A percentile compares a stretch with the other conserved stretches of the same genome.
These are phyloP conservation scores for Drosophila insularis DNA, from an alignment of 1,140 invertebrate genomes.

Conservation along the genomic window DNA sequence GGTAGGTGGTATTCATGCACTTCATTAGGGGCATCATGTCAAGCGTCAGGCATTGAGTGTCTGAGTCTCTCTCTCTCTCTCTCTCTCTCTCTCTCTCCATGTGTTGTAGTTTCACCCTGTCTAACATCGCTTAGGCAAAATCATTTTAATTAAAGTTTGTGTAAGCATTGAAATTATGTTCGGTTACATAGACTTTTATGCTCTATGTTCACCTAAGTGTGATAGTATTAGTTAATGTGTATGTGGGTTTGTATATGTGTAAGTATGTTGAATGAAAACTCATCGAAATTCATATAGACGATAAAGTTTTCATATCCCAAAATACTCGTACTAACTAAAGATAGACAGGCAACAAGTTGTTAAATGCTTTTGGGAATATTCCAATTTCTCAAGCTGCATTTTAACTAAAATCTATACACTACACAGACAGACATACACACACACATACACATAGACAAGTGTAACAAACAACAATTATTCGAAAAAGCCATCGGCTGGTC, in stretches of 20 bases:
- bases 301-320: constrained; percentile 3
- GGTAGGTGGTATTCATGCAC: constrained; percentile 71
- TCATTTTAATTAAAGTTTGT: constrained; percentile 77
- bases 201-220: constrained; percentile 26
- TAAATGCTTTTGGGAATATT: constrained; percentile 10
- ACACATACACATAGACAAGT: not conserved
- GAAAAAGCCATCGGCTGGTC: constrained; percentile 5
- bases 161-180: constrained; percentile 70
- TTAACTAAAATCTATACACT: not conserved
- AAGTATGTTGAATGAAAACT: constrained; percentile 2
- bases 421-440: not conserved
- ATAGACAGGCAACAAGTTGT: constrained; percentile 4
- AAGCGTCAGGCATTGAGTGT: constrained; percentile 34
- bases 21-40: constrained; percentile 72
- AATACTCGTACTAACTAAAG: not conserved
- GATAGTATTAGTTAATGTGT: not conserved
- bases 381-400: constrained; percentile 5
- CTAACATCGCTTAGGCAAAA: constrained; percentile 43
- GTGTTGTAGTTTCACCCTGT: constrained; percentile 9
- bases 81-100: not conserved
- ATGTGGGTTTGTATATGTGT: constrained; percentile 1
- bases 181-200: constrained; percentile 42
- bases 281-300: constrained; percentile 7
- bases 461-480: not conserved
- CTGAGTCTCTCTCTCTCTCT: not conserved